Evolutionary conservation across 2,797 vertebrate species (phyloP), one percentile per base, ranked within the genome.

Genomic region (Eulemur rubriventer): DNA sequence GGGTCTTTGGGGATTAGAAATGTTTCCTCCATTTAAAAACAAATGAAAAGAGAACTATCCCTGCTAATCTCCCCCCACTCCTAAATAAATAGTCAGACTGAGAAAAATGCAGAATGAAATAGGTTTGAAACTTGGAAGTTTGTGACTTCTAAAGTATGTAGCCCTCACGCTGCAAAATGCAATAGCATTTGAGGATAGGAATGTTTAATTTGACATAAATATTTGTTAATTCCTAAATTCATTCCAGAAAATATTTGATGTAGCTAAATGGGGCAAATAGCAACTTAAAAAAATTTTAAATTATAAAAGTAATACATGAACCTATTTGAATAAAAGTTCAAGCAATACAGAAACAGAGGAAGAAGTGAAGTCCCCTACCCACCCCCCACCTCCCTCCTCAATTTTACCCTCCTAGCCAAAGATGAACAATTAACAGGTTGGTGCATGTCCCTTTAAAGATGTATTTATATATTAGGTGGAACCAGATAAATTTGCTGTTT

Each of bases 201-300:
- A 86, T 70, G 30, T 79, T 92, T 78, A 76, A 90, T 88, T 92
- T 69, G 41, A 67, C 18, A 78, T 33, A 94, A 72, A 81, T 92
- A 89, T 88, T 84, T 95, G 48, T 78, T 72, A 70, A 50, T 78
- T 87, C 43, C 7, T 61, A 76, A 70, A 33, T 95, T 90, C 20
- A 28, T 69, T 81, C 67, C 75, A 87, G 91, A 94, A 96, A 80
- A 59, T 59, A 93, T 65, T 86, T 79, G 83, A 69, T 0, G 0
- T 46, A 41, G 57, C n/a, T 88, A 70, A 73, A 86, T n/a, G 82
- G 94, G 86, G 35, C 46, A 95, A 91, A 61, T 41, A 78, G 88
- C 9, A 59, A 73, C 17, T 89, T 69, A 83, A 65, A n/a, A 48
- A 38, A 11, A 82, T 91, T 96, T 88, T 65, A 79, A 85, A 35